Evolutionary conservation across 2,797 vertebrate species (phyloP).

Genomic region (Urophycis tenuis): DNA sequence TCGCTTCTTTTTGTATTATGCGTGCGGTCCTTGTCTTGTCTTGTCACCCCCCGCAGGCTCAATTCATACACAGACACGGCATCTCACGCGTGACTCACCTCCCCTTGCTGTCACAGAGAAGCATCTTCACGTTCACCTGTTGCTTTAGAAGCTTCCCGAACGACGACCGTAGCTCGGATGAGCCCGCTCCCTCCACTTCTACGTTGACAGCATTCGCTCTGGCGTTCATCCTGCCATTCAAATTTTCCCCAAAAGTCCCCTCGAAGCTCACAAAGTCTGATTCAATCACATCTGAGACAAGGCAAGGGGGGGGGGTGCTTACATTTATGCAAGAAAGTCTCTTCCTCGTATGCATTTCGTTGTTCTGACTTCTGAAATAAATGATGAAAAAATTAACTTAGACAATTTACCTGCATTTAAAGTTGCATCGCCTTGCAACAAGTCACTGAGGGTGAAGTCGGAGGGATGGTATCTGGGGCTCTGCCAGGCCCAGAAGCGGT

Average conservation of each 20-base stretch:
- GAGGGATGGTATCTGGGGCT: conserved; percentile 84
- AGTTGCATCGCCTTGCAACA: conserved; percentile 67
- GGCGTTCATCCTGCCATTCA: conserved; percentile 59
- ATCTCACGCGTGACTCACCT: conserved; percentile 65
- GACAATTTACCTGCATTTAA: conserved; percentile 71
- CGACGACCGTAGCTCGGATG: conserved; percentile 69
- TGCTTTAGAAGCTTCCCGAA: conserved; percentile 82
- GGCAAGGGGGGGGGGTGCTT: background rate
- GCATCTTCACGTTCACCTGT: conserved; percentile 75
- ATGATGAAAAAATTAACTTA: conserved; percentile 15
- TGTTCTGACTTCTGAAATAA: too few species aligned
- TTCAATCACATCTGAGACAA: conserved; percentile 69
- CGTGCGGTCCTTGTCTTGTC: background rate
- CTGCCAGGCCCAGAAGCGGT: conserved; percentile 78
- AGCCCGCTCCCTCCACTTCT: conserved; percentile 56
- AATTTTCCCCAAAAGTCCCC: conserved; percentile 63
- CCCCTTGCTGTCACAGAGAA: conserved; percentile 66
- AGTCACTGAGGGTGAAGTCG: conserved; percentile 75
- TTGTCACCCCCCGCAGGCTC: background rate
- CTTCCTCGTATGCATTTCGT: too few species aligned
- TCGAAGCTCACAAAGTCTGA: conserved; percentile 77
- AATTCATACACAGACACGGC: background rate
- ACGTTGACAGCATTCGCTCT: conserved; percentile 51
- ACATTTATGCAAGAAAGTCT: too few species aligned
- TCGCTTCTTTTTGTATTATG: too few species aligned